Percentiles rank a stretch among this genome's conserved stretches.
Conservation (phyloP, 2,113 vertebrate genomes). For the Sylvietta virens region DNA sequence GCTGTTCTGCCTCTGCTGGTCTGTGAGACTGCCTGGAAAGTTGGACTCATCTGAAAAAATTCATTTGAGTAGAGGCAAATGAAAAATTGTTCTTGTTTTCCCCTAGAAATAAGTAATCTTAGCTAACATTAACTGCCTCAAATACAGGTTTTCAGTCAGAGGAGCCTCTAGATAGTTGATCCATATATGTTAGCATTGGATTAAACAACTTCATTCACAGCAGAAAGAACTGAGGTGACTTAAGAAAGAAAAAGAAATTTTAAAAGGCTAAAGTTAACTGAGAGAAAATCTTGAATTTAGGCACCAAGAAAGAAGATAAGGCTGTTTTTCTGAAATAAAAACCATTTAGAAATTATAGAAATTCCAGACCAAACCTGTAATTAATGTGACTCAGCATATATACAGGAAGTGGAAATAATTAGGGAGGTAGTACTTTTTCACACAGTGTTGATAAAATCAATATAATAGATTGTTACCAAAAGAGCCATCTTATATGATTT, state of each 20-base stretch:
- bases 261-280: background rate
- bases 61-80: background rate
- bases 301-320: background rate
- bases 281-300: background rate
- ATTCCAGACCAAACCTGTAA: background rate
- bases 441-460: background rate
- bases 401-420: background rate
- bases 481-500: background rate
- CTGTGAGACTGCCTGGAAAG: background rate
- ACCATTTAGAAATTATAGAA: background rate
- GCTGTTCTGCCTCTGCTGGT: background rate
- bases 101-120: background rate
- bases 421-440: background rate
- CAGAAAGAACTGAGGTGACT: background rate
- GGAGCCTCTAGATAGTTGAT: background rate
- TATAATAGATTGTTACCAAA: background rate
- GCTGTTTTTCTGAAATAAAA: background rate
- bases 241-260: background rate
- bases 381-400: background rate
- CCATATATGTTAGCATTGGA: background rate
- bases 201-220: background rate
- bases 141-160: background rate
- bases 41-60: background rate
- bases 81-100: background rate
- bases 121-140: background rate